Evolutionary conservation across 2,888 invertebrate genomes (phyloP), one percentile per base, ranked within the genome.

Genomic region (Diarsia mendica): DNA sequence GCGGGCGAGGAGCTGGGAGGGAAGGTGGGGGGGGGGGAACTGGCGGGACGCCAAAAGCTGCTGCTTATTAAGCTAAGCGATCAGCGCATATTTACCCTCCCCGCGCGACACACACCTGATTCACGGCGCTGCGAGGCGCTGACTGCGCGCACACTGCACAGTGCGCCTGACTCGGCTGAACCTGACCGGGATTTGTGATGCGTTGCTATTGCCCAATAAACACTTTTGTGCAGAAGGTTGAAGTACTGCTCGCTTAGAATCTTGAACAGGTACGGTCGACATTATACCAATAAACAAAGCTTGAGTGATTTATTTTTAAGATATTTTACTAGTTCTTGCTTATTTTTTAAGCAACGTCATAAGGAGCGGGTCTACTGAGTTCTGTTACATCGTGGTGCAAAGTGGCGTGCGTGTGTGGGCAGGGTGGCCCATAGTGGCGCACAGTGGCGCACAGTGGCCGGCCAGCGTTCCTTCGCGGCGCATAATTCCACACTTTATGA

Each of bases 21-120:
- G 79, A 65, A 70, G 51, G 61, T 20, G 44, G 28, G 72, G 66
- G 44, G 67, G 5, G 10, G 67, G 5, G 10, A 68, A 61, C 76
- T 86, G 86, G 86, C 86, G 65, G 46, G 13, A 18, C 55, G 87
- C 86, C 86, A 86, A 76, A 76, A 80, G 82, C 75, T 74, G 75
- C 84, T 84, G 91, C 91, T 93, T 92, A 93, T 91, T 93, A 93
- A 91, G 91, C 91, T 89, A 85, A 88, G 90, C 89, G 89, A 90
- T 90, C 88, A 87, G 88, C 83, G 88, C 87, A 87, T 89, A 87
- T 88, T 88, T 87, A 87, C 85, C 85, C 68, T 77, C 51, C 13
- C n/a, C 63, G 63, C n/a, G 53, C 74, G 77, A 77, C 72, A 70
- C 73, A 79, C 75, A 72, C 69, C 69, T 83, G 76, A 74, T 48